Conservation (phyloP, 2,113 vertebrate genomes). For the Galbula dea region DNA sequence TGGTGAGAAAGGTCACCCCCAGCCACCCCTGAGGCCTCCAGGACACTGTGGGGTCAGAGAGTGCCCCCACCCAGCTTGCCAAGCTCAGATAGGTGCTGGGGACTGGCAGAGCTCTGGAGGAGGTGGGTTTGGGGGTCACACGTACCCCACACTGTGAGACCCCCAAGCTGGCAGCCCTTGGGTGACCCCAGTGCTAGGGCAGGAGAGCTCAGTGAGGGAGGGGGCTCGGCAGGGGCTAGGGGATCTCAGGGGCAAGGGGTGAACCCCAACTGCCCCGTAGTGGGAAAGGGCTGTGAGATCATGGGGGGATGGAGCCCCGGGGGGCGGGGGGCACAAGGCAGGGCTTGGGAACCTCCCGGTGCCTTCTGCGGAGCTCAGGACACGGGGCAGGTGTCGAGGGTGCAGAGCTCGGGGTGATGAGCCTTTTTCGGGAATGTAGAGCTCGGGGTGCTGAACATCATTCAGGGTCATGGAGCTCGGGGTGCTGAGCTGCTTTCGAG, state of each 20-base stretch:
- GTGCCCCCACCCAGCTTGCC: rapidly evolving
- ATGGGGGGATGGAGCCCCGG: neutral
- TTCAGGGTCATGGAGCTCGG: no score
- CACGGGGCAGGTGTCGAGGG: neutral
- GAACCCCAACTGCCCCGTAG: no score
- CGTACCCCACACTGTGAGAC: rapidly evolving
- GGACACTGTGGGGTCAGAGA: no score
- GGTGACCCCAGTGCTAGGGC: no score
- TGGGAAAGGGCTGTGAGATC: no score
- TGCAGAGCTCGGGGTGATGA: no score
- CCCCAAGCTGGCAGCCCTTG: neutral
- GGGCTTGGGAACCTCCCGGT: neutral
- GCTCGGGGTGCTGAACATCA: no score
- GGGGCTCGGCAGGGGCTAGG: neutral
- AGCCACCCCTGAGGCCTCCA: neutral
- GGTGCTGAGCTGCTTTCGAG: no score
- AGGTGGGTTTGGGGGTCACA: neutral
- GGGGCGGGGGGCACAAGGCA: neutral
- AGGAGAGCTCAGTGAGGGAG: neutral
- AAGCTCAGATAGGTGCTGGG: neutral
- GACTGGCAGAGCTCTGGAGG: neutral
- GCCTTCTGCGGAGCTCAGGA: neutral
- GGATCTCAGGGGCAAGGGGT: neutral
- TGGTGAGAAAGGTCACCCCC: no score
- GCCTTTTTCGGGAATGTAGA: no score